These are phyloP conservation scores for Mnemiopsis leidyi DNA, from an alignment of 37 sponge, comb jelly and placozoan species.

Conservation along the genomic window DNA sequence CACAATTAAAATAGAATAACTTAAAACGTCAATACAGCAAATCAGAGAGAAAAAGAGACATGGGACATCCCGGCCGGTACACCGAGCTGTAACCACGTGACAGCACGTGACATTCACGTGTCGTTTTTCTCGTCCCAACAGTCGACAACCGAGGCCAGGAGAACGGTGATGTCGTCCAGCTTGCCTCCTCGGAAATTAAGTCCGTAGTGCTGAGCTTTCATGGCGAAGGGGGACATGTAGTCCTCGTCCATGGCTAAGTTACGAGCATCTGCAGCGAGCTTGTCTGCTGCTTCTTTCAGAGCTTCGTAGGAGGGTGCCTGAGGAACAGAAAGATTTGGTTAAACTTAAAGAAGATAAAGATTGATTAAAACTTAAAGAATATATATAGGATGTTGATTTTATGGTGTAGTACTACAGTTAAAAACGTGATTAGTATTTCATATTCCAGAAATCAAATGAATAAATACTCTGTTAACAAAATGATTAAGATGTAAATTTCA, in stretches of 20 bases:
- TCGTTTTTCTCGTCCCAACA: conserved; percentile 38
- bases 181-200: conserved; percentile 72
- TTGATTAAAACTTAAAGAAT: not conserved
- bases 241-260: conserved; percentile 49
- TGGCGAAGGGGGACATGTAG: conserved; percentile 75
- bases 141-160: conserved; percentile 69
- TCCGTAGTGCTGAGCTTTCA: conserved; percentile 60
- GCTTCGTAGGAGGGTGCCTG: conserved; percentile 28
- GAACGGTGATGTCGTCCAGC: conserved; percentile 76
- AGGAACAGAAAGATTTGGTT: not conserved
- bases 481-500: too few relatives aligned
- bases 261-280: conserved; percentile 35
- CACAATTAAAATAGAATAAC: too few relatives aligned
- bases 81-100: too few relatives aligned
- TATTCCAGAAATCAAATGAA: not conserved
- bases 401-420: not conserved
- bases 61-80: too few relatives aligned
- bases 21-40: too few relatives aligned
- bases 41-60: too few relatives aligned
- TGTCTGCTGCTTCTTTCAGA: conserved; percentile 2
- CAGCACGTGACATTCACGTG: too few relatives aligned
- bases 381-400: not conserved
- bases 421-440: not conserved
- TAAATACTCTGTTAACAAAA: too few relatives aligned
- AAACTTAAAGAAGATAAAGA: too few relatives aligned